Conservation (phyloP, 2,888 invertebrate species). For the Electrophaes corylata region DNA sequence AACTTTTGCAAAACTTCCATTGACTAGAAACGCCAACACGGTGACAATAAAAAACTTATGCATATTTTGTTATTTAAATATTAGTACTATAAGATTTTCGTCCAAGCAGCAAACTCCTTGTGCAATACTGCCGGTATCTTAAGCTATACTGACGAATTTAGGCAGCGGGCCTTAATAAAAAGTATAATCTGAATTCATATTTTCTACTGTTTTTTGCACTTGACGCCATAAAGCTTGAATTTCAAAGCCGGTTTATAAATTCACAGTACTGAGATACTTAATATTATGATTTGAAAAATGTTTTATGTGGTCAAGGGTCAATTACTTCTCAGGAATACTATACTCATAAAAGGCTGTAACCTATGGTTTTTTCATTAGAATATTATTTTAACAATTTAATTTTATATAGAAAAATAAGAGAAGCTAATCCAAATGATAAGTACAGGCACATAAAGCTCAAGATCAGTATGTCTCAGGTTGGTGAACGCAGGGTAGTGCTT, state of each 20-base stretch:
- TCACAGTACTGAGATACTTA: not conserved
- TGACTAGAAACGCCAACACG: slow-evolving; percentile 32
- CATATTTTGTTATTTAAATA: slow-evolving; percentile 34
- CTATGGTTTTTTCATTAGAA: not conserved
- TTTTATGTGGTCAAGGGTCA: not conserved
- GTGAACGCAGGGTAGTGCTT: no score
- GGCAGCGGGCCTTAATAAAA: slow-evolving; percentile 17
- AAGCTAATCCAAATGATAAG: no score
- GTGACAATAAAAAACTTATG: slow-evolving; percentile 35
- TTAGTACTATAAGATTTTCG: slow-evolving; percentile 3
- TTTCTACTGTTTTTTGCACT: slow-evolving; percentile 9
- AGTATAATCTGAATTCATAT: slow-evolving; percentile 21
- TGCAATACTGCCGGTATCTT: slow-evolving; percentile 40
- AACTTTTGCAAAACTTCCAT: slow-evolving; percentile 40
- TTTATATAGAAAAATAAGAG: not conserved
- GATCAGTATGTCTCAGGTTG: no score
- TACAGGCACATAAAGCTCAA: no score
- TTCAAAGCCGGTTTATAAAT: not conserved
- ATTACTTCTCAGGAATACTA: not conserved
- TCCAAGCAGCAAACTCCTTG: slow-evolving; percentile 21
- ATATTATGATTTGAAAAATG: not conserved
- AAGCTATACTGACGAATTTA: slow-evolving; percentile 43
- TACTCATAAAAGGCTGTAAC: not conserved
- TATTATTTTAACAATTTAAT: no score
- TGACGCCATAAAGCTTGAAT: not conserved